Evolutionary conservation across 1,140 invertebrate species (phyloP), one percentile per base, ranked within the genome.

Genomic region (Hypsibius dujardini): DNA sequence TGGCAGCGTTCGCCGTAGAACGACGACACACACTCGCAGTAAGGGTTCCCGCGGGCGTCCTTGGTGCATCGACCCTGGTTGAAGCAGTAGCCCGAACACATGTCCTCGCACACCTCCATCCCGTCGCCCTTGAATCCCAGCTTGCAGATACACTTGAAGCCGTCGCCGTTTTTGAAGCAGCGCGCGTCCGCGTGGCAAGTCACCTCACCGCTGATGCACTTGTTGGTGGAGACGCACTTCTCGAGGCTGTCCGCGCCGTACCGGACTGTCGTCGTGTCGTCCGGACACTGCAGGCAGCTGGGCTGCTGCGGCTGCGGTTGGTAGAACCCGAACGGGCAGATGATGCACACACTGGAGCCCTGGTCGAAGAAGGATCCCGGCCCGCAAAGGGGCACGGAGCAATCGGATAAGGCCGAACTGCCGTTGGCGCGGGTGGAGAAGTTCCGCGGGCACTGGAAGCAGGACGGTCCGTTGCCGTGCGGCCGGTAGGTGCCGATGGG

Each of bases 71-170:
- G 84, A 1, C 92, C 92, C 72, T 92, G 90, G 78, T 96, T 95
- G 75, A 92, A 86, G 78, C 92, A 96, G 78, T 84, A 92, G 72
- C 87, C 85, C 3, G 87, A 83, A 76, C 93, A 97, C 0, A 93
- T 85, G 78, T 95, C 92, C 84, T 77, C 15, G 80, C 79, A 76
- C 67, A 71, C 82, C 60, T 78, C 74, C 60, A 80, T 82, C 7
- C 82, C 81, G 73, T 80, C 80, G n/a, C 79, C 90, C 77, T 92
- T 92, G 81, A 90, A 96, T 1, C 92, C 92, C 1, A 89, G 87
- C 77, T 93, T 95, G 79, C 93, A 96, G 77, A 92, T 87, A 76
- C 93, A 96, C 74, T 87, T 87, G 80, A 91, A 94, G 74, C 90
- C 74, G n/a, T 78, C 88, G 77, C 92, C 89, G 0, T 90, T 87